phyloP scores from a whole-genome alignment of 2,888 invertebrate genomes.

The Bhutanitis thaidina region DNA sequence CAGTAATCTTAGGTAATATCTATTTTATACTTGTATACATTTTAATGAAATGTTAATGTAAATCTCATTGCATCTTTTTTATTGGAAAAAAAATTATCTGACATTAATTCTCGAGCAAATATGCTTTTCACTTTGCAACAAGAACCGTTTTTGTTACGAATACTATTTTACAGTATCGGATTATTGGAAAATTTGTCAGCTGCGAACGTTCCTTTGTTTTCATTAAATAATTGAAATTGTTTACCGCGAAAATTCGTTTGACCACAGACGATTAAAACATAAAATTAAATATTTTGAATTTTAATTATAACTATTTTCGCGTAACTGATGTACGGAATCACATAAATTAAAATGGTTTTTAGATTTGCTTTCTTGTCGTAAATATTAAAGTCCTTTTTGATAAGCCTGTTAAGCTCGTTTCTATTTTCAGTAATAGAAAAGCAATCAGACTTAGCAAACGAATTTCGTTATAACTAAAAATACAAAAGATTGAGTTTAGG shows the following conservation, averaged over 20 bases:
- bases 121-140: slow-evolving; percentile 23
- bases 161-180: slow-evolving; percentile 39
- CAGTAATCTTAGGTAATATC: background rate
- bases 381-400: too few relatives aligned
- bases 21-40: too few relatives aligned
- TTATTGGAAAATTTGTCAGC: slow-evolving; percentile 48
- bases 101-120: background rate
- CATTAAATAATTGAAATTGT: slow-evolving; percentile 38
- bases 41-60: background rate
- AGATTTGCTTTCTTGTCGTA: background rate
- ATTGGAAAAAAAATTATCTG: background rate
- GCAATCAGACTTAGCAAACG: slow-evolving; percentile 1
- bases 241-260: slow-evolving; percentile 21
- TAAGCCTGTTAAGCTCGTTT: too few relatives aligned
- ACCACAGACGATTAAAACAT: slow-evolving; percentile 15
- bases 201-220: slow-evolving; percentile 35
- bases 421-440: slow-evolving; percentile 9
- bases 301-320: background rate
- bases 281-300: slow-evolving; percentile 15
- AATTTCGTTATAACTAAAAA: slow-evolving; percentile 27
- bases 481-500: slow-evolving; percentile 43
- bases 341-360: slow-evolving; percentile 1
- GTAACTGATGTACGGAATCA: background rate
- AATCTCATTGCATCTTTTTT: background rate
- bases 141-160: slow-evolving; percentile 34